These are phyloP conservation scores for Narcine bancroftii DNA, from an alignment of 2,113 vertebrate genomes.

Conservation along the genomic window DNA sequence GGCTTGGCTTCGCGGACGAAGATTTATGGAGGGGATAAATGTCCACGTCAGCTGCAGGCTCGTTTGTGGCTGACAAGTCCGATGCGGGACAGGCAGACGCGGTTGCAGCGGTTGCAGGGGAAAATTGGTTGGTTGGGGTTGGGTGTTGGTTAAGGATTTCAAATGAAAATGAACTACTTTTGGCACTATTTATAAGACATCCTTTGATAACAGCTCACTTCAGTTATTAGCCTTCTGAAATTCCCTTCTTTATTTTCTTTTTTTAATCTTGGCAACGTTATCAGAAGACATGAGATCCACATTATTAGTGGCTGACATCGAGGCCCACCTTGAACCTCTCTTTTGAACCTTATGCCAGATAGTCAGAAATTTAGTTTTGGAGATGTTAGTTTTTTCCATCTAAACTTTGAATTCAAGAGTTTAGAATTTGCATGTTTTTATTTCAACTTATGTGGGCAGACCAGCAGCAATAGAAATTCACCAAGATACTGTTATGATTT, in stretches of 20 bases:
- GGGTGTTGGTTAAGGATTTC: neutral
- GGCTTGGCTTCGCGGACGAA: no score
- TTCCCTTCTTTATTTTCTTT: neutral
- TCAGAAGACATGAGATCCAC: neutral
- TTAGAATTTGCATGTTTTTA: no score
- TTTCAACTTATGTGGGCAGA: no score
- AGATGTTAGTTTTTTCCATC: neutral
- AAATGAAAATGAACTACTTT: neutral
- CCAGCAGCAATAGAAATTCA: no score
- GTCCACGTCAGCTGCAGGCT: no score
- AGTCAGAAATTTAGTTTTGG: neutral
- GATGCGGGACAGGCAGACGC: no score
- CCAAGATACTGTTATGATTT: no score
- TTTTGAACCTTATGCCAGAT: neutral
- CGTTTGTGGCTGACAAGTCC: no score
- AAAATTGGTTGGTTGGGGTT: no score
- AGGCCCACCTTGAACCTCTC: neutral
- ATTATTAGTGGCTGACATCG: neutral
- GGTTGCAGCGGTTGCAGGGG: no score
- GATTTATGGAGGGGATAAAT: no score
- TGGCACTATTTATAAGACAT: neutral
- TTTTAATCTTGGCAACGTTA: neutral
- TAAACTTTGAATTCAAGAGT: neutral
- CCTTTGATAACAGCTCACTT: neutral
- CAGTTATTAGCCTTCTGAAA: neutral